Evolutionary conservation across 2,797 vertebrate genomes (phyloP).

Genomic region (Falco peregrinus): DNA sequence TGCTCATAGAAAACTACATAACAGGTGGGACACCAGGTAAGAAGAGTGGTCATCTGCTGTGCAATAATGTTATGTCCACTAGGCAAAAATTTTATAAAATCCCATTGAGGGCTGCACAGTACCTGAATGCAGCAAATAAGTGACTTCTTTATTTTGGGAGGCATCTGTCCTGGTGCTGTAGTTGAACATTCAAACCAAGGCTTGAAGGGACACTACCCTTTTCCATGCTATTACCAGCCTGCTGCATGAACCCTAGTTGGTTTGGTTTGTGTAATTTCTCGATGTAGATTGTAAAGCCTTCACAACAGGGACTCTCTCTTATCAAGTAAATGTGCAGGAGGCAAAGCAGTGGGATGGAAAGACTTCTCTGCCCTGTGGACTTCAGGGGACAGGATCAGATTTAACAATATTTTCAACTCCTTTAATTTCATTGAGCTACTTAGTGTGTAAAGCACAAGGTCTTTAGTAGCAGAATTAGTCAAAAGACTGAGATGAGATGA

Average conservation of each 20-base stretch:
- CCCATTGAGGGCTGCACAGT: background rate
- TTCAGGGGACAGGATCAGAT: background rate
- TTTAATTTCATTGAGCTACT: background rate
- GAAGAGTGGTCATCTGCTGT: background rate
- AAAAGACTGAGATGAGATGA: background rate
- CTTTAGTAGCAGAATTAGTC: background rate
- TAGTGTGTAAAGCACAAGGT: background rate
- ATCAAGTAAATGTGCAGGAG: background rate
- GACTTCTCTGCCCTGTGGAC: background rate
- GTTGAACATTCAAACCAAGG: background rate
- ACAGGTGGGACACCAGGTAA: background rate
- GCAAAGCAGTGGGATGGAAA: background rate
- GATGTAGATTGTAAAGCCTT: background rate
- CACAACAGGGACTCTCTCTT: background rate
- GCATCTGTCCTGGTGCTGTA: background rate
- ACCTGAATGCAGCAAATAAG: background rate
- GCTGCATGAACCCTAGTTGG: background rate
- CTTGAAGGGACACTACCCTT: background rate
- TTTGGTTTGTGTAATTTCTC: background rate
- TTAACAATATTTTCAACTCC: background rate
- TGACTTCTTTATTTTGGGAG: background rate
- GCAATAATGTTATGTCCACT: accelerated
- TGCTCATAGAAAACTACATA: background rate
- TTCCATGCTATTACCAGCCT: background rate
- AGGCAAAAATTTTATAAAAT: background rate